Evolutionary conservation across 2,888 invertebrate species (phyloP).

Genomic region (Drosophila percnosoma): DNA sequence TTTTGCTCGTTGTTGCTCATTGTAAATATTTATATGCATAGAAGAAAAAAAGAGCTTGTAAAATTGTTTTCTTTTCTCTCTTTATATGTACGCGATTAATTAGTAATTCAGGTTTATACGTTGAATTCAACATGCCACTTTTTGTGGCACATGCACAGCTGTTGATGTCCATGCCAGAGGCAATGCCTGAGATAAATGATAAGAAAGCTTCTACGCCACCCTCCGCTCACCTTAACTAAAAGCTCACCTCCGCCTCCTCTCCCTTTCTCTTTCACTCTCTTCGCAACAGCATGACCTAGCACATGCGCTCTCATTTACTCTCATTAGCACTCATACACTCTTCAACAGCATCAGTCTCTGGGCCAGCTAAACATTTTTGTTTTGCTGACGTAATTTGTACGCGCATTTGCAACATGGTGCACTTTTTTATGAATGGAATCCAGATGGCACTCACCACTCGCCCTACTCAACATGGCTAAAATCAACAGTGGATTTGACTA

Average conservation of each 20-base stretch:
- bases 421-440: conserved; percentile 74
- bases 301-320: conserved; percentile 43
- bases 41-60: conserved; percentile 13
- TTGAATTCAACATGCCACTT: conserved; percentile 21
- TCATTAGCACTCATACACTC: conserved; percentile 13
- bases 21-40: conserved; percentile 35
- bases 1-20: conserved; percentile 29
- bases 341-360: conserved; percentile 1
- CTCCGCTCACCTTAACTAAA: background rate
- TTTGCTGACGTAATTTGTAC: conserved; percentile 71
- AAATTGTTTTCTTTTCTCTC: conserved; percentile 31
- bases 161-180: conserved; percentile 18
- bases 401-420: conserved; percentile 68
- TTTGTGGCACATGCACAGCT: conserved; percentile 40
- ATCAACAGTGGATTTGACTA: conserved; percentile 15
- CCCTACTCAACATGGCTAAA: conserved; percentile 13
- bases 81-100: background rate
- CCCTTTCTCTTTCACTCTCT: background rate
- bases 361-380: conserved; percentile 12
- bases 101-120: background rate
- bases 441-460: conserved; percentile 29
- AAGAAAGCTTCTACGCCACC: conserved; percentile 34
- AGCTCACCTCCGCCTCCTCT: background rate
- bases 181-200: conserved; percentile 33
- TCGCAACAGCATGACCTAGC: conserved; percentile 1